Evolutionary conservation across 1,140 invertebrate species (phyloP), one percentile per base, ranked within the genome.

Genomic region (Cydia pomonella): DNA sequence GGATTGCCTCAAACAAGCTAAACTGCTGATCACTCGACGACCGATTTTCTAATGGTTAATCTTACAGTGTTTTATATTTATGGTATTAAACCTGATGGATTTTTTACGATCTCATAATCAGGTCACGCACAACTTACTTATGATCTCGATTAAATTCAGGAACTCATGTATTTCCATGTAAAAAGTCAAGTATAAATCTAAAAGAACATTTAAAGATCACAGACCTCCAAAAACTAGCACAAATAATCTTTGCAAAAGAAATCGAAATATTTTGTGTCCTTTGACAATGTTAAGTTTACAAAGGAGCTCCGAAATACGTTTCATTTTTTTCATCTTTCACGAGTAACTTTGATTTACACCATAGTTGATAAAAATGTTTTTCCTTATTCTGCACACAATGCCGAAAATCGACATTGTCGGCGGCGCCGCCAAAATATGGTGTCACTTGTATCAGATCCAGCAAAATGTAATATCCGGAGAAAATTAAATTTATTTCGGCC

Each of bases 391-490:
- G 21, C 6, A 23, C 53, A 59, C 53, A 59, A 59, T 59, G 9
- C 18, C 53, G 18, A 59, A 59, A 23, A 59, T 59, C 53, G 53
- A 53, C 50, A 53, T 59, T 59, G 53, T 59, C 21, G 53, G 1
- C 21, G 18, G 1, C 21, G 18, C 6, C 21, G 21, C 23, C 53
- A 59, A 59, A 59, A 59, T 9, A 23, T 23, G 21, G 1, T 59
- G 21, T 59, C 53, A 23, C 18, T 23, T 59, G 9, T 59, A 23
- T 23, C 18, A 23, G 9, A 59, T 23, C 9, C 18, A 59, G 18
- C 21, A 6, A 59, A 23, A 59, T 23, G 53, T 59, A 59, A 59
- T 59, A 23, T 59, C 53, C 53, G 53, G 53, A 59, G 53, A 59
- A 59, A 59, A 59, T 59, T 59, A 12, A 59, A 59, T 59, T 23